Evolutionary conservation across 23 tunicate species (phyloP), one percentile per base, ranked within the genome.

Genomic region (Diplosoma virens): DNA sequence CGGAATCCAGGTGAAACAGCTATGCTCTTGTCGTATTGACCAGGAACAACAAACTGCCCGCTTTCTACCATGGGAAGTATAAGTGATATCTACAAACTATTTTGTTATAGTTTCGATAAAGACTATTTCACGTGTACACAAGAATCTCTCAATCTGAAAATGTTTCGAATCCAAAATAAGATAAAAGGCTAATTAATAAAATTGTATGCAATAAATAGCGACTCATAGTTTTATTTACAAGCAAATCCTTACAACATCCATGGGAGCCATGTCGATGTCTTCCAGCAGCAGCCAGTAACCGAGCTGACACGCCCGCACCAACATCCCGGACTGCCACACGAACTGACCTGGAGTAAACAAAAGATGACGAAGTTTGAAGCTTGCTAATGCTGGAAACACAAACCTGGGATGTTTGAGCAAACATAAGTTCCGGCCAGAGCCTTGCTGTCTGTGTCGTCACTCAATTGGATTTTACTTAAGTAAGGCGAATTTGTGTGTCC

Each of bases 201-300:
- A n/a, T n/a, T n/a, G n/a, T n/a, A n/a, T n/a, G n/a, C n/a, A n/a
- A n/a, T n/a, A n/a, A n/a, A n/a, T n/a, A n/a, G n/a, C n/a, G n/a
- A n/a, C n/a, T n/a, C n/a, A n/a, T n/a, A n/a, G n/a, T n/a, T n/a
- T n/a, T n/a, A n/a, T n/a, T n/a, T n/a, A n/a, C n/a, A n/a, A n/a
- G n/a, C n/a, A n/a, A n/a, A n/a, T n/a, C n/a, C 92, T 59, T 61
- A 90, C 88, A 32, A 85, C 86, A 70, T 92, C 97, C 83, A 81
- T 71, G 33, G 97, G 97, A 33, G 99, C 99, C 58, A 83, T 76
- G 37, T 95, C 99, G 22, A 89, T 76, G 37, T 95, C 99, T 45
- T 95, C 99, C 32, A 95, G 48, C 63, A 95, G 46, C 31, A 95
- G 33, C 99, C 99, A 95, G 52, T 95, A 9, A 0, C 99, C 99